Percentiles rank a stretch among this genome's conserved stretches.
These are phyloP conservation scores for Gephyroberyx darwinii DNA, from an alignment of 2,797 vertebrate species.

Conservation along the genomic window DNA sequence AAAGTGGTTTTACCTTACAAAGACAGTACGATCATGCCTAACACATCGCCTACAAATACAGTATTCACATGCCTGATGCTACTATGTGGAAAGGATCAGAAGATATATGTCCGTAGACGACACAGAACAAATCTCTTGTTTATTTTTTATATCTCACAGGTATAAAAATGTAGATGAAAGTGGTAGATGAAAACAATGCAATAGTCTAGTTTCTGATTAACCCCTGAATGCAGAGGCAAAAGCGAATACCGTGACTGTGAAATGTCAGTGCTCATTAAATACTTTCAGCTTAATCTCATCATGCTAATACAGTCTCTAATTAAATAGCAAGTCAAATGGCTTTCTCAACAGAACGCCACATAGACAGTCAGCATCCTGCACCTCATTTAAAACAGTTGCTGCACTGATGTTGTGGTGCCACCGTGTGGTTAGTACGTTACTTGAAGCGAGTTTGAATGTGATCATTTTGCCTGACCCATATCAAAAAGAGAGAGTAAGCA, in stretches of 20 bases:
- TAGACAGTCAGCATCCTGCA: background rate
- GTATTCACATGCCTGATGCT: constrained; percentile 2
- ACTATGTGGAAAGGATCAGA: constrained; percentile 1
- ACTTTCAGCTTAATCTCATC: constrained; percentile 55
- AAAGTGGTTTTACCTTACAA: constrained; percentile 4
- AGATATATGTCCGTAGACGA: background rate
- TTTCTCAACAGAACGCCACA: constrained; percentile 30
- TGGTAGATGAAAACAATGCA: constrained; percentile 21
- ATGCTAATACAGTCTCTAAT: constrained; percentile 54
- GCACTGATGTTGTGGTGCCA: constrained; percentile 55
- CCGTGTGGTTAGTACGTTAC: constrained; percentile 51
- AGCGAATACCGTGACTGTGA: constrained; percentile 29
- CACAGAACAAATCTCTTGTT: background rate
- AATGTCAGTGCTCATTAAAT: constrained; percentile 69
- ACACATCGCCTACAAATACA: background rate
- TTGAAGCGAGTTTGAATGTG: background rate
- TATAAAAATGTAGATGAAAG: constrained; percentile 6
- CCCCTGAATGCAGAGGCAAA: background rate
- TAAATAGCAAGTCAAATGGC: constrained; percentile 55
- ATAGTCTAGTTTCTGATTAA: background rate
- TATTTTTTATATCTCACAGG: constrained; percentile 31
- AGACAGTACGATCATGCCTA: background rate
- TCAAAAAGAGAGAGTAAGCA: constrained; percentile 11
- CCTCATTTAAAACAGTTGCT: background rate
- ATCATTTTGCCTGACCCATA: background rate